Evolutionary conservation across 92 coral and sea anemone genomes (phyloP), one percentile per base, ranked within the genome.

Genomic region (Diadumene lineata): DNA sequence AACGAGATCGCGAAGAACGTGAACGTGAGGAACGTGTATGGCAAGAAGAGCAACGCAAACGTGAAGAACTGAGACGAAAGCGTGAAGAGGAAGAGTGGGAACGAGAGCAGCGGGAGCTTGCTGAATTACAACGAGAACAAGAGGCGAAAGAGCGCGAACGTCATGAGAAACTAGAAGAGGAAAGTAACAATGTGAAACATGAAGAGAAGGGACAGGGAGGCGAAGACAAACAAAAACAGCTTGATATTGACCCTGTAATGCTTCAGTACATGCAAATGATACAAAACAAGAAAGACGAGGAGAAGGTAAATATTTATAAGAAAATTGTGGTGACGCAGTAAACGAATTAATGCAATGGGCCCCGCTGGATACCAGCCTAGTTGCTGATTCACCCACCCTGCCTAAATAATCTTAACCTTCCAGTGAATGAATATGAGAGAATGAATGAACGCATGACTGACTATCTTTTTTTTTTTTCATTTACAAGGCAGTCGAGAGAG

Each of bases 181-280:
- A 9, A n/a, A 67, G 31, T 17, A 58, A 23, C 22, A 15, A 58
- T 6, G 15, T 21, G 32, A 30, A 11, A 67, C 55, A 79, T 7
- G 31, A 29, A 62, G 18, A 28, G 1, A 19, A 27, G 34, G 33
- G 56, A 74, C 48, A 32, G 56, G 25, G 66, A 74, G 23, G 73
- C 72, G 56, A 62, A 62, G 79, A 70, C 46, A 73, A 61, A 6
- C 57, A 43, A 79, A 30, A 68, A 33, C 81, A 85, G 23, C 89
- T 84, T 7, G 85, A 85, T 6, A 85, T 85, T 33, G 89, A 85
- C 25, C 89, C 89, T 43, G 81, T 85, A 13, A 85, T 85, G 89
- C 82, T 85, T 7, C 89, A 85, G 73, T 85, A 85, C 64, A 85
- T 85, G 89, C 70, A 85, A 18, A 85, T 85, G 89, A 85, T 85